Evolutionary conservation across 2,113 vertebrate genomes (phyloP).

Genomic region (Cynocephalus volans): DNA sequence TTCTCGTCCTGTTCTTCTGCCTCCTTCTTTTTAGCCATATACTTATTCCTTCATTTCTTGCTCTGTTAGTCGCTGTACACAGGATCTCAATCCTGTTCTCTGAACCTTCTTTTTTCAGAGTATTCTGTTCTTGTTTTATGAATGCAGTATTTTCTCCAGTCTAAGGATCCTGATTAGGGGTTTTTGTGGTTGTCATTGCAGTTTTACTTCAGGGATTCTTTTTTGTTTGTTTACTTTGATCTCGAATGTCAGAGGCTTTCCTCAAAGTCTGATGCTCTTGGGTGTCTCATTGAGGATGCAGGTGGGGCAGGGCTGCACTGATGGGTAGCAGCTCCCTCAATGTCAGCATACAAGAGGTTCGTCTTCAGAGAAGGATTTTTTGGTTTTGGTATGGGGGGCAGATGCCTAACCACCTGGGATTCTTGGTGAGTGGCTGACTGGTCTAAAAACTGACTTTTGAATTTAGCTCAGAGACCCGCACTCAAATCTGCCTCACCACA

Average conservation of each 20-base stretch:
- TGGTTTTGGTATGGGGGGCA: background rate
- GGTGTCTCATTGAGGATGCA: accelerated
- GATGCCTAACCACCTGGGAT: accelerated
- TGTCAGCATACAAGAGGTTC: background rate
- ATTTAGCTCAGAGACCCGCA: accelerated
- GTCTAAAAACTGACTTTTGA: background rate
- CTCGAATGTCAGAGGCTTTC: background rate
- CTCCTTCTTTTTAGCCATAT: accelerated
- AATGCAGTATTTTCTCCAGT: background rate
- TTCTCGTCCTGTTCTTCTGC: too few species aligned
- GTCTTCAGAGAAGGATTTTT: background rate
- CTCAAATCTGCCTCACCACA: accelerated
- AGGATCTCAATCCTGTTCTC: background rate
- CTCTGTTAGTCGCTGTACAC: accelerated
- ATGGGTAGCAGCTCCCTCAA: background rate
- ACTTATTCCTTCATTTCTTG: background rate
- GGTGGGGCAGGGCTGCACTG: accelerated
- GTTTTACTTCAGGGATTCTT: background rate
- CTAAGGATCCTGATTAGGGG: background rate
- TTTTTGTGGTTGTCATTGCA: background rate
- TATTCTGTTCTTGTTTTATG: background rate
- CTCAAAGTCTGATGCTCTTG: accelerated
- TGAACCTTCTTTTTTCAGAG: background rate
- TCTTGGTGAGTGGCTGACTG: background rate
- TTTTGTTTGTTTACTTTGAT: background rate